Conservation (phyloP, 2,113 vertebrate genomes). For the Seriola aureovittata region DNA sequence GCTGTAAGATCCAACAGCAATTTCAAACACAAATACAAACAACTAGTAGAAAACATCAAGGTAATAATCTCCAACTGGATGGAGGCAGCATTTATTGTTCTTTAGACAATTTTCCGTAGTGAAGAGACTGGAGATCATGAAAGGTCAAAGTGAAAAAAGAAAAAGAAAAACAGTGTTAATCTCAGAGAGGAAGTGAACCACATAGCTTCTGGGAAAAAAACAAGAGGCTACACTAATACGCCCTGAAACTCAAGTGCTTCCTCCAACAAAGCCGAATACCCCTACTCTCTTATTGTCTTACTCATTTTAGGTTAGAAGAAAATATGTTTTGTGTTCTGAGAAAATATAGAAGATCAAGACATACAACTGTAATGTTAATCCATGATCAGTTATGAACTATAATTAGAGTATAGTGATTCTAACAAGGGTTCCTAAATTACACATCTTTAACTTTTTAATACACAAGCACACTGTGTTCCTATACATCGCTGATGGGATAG, state of each 20-base stretch:
- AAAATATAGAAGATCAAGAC: too few species aligned
- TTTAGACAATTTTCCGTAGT: not conserved
- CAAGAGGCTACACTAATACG: not conserved
- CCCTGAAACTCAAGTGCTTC: constrained; percentile 16
- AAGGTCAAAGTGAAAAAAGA: not conserved
- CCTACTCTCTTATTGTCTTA: not conserved
- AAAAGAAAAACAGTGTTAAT: not conserved
- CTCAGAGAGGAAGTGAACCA: constrained; percentile 48
- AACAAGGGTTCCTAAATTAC: not conserved
- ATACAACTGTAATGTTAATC: not conserved
- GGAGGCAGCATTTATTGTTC: not conserved
- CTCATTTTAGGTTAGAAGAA: not conserved
- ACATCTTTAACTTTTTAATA: not conserved
- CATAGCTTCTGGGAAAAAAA: constrained; percentile 5
- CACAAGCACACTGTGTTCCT: not conserved
- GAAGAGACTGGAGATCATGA: not conserved
- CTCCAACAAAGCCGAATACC: not conserved
- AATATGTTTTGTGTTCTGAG: too few species aligned
- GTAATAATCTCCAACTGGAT: not conserved
- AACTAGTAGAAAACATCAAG: not conserved
- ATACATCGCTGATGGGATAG: not conserved
- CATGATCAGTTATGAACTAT: too few species aligned
- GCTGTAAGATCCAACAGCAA: constrained; percentile 6
- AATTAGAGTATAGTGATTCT: too few species aligned
- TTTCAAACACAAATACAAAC: not conserved